These are phyloP conservation scores for Tyrophagus putrescentiae DNA, from an alignment of 1,140 invertebrate species.

Conservation along the genomic window DNA sequence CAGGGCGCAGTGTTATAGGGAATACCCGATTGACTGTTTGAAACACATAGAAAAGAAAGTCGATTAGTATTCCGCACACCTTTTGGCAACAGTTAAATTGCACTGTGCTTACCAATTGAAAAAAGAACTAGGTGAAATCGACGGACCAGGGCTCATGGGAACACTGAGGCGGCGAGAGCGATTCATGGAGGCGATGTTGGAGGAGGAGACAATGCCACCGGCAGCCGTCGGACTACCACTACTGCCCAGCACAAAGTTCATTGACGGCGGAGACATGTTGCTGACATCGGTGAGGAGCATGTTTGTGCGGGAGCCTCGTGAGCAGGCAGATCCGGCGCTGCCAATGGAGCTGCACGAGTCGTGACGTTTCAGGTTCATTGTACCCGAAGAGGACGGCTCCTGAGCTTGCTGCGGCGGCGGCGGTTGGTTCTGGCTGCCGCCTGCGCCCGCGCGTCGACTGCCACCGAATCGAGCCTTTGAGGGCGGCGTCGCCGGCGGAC, in stretches of 20 bases:
- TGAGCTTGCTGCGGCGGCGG: no score
- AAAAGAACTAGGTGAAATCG: slow-evolving; percentile 1
- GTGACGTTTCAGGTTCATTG: slow-evolving; percentile 4
- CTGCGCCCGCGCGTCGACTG: background rate
- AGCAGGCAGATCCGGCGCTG: slow-evolving; percentile 4
- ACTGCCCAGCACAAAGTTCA: slow-evolving; percentile 22
- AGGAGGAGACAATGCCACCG: background rate
- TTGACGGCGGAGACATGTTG: slow-evolving; percentile 22
- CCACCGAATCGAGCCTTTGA: background rate
- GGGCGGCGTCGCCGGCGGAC: slow-evolving; percentile 13
- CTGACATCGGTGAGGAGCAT: slow-evolving; percentile 21
- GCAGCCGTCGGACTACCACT: slow-evolving; percentile 14
- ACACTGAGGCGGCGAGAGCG: slow-evolving; percentile 16
- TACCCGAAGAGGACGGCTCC: background rate
- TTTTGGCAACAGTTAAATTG: background rate
- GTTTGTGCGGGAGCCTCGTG: background rate
- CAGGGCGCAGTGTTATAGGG: background rate
- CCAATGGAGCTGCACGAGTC: slow-evolving; percentile 20
- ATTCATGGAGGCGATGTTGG: background rate
- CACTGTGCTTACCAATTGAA: slow-evolving; percentile 13
- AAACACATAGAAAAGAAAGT: background rate
- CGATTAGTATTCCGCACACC: background rate
- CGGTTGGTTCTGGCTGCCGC: background rate
- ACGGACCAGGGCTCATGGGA: background rate
- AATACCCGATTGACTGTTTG: slow-evolving; percentile 7